Conservation (phyloP, 2,797 vertebrate species). For the Cephalopachus bancanus region DNA sequence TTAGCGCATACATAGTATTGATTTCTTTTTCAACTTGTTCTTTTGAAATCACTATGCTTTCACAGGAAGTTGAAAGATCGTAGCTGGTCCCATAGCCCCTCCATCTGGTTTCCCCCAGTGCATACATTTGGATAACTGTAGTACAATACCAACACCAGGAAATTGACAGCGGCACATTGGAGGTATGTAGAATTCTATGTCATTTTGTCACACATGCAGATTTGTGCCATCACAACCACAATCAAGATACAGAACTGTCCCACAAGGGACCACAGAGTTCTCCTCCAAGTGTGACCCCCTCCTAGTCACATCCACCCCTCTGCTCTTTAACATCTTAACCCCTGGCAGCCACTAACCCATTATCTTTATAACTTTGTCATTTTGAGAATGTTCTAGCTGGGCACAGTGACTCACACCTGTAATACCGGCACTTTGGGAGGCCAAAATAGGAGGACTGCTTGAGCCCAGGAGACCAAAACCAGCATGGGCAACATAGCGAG, state of each 20-base stretch:
- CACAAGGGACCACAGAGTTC: background rate
- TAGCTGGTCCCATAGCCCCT: background rate
- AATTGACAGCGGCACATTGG: rapidly evolving
- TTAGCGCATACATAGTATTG: background rate
- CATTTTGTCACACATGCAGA: rapidly evolving
- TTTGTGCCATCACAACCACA: no score
- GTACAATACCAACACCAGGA: background rate
- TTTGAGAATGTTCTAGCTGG: no score
- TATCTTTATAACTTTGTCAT: no score
- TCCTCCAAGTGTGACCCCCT: background rate
- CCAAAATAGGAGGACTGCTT: no score
- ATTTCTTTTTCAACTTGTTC: background rate
- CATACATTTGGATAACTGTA: background rate
- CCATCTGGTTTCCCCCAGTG: background rate
- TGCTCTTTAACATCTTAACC: background rate
- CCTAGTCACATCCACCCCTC: no score
- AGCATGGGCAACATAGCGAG: no score
- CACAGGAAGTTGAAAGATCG: background rate
- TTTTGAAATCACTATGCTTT: background rate
- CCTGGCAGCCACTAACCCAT: no score
- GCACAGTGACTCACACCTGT: no score
- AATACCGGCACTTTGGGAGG: no score
- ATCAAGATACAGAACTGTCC: background rate
- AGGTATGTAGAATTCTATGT: background rate
- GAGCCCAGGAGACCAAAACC: no score